phyloP scores from a whole-genome alignment of 2,797 vertebrate species.

The Synanceia verrucosa region DNA sequence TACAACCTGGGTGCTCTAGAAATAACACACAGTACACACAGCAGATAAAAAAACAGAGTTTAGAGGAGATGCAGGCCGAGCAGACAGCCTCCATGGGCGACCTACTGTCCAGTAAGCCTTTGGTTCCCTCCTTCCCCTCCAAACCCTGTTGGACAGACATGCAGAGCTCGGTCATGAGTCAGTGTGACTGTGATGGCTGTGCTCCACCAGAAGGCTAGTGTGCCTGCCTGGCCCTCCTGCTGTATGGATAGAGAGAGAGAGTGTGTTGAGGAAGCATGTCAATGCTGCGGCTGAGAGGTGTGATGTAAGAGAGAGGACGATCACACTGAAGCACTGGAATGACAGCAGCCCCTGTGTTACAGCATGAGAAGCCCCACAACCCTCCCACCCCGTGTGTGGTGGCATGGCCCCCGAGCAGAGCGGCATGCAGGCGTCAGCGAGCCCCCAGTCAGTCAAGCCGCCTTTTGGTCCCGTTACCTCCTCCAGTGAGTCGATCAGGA shows the following conservation, averaged over 20 bases:
- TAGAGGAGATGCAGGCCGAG: constrained; percentile 78
- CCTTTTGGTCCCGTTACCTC: constrained; percentile 82
- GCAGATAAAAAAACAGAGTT: constrained; percentile 75
- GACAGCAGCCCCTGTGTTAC: constrained; percentile 69
- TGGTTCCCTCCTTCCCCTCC: constrained; percentile 74
- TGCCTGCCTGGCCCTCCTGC: constrained; percentile 65
- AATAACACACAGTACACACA: constrained; percentile 62
- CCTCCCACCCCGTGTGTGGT: constrained; percentile 44
- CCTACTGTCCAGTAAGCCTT: constrained; percentile 59
- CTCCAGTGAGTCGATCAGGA: constrained; percentile 91
- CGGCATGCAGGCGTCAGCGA: constrained; percentile 76
- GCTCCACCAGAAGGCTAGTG: constrained; percentile 66
- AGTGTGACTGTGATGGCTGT: constrained; percentile 67
- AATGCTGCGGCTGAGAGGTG: constrained; percentile 73
- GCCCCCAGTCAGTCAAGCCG: constrained; percentile 71
- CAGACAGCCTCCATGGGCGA: constrained; percentile 56
- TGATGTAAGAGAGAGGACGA: constrained; percentile 70
- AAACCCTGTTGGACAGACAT: constrained; percentile 81
- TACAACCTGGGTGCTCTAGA: constrained; percentile 70
- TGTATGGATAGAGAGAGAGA: constrained; percentile 65
- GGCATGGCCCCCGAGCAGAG: constrained; percentile 76
- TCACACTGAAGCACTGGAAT: constrained; percentile 77
- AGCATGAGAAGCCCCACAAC: constrained; percentile 57
- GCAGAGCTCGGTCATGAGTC: constrained; percentile 77
- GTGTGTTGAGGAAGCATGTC: constrained; percentile 71